Evolutionary conservation across 2,888 invertebrate genomes (phyloP), one percentile per base, ranked within the genome.

Genomic region (Bedellia somnulentella): DNA sequence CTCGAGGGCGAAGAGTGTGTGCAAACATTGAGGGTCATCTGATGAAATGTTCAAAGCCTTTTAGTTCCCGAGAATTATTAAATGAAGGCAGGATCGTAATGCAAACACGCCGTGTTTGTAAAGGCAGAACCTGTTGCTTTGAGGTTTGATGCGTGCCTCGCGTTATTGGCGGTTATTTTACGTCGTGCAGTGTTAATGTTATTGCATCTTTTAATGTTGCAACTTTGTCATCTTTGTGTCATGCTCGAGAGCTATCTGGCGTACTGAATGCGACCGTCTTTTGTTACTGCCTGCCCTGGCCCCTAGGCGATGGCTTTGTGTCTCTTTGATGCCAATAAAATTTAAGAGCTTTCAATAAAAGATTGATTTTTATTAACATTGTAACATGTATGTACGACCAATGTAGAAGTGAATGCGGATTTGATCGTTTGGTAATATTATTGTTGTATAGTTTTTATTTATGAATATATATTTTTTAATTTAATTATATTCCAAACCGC

Each of bases 11-110:
- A 67, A 66, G 64, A 70, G 73, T 71, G 60, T 67, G 64, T 68
- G 73, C 73, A 75, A 73, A 75, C 75, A 75, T 44, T 54, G 59
- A 67, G 73, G 73, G 73, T 73, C 75, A 75, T 70, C 73, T 70
- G 71, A 75, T 75, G 73, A 73, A 71, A 75, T 75, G 73, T 75
- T 73, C 73, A 71, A 75, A 75, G 73, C 68, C 75, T 75, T 75
- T 75, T 75, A 75, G 73, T 73, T 75, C 75, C 75, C 71, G 73
- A 73, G 73, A 71, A 75, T 73, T 73, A 75, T 75, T 75, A 70
- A 75, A 73, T 71, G 71, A 28, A 29, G 24, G n/a, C 24, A 30
- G 29, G 29, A 30, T 24, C 29, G 24, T 24, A 30, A 30, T 30
- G 29, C 14, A 71, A 75, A 73, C 64, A 75, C 45, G 40, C 50